These are phyloP conservation scores for Pentalonia nigronervosa DNA, from an alignment of 1,140 invertebrate genomes.

Conservation along the genomic window DNA sequence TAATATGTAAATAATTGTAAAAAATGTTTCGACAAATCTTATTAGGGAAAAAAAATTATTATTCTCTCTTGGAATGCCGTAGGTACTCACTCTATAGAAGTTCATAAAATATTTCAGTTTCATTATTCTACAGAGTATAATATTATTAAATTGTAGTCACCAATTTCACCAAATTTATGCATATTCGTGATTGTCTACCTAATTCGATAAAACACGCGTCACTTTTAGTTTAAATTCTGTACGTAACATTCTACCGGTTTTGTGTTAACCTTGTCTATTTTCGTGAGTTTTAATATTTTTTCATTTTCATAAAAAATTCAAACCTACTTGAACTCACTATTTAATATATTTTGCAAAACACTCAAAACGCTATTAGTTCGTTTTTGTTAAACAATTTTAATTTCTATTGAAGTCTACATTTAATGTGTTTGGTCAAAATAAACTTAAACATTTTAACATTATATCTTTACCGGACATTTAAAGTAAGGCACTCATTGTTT, in stretches of 20 bases:
- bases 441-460: too few species aligned
- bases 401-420: too few species aligned
- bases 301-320: background rate
- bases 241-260: background rate
- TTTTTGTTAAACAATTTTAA: too few species aligned
- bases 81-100: background rate
- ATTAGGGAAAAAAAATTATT: background rate
- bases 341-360: too few species aligned
- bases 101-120: background rate
- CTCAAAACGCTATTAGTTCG: too few species aligned
- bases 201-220: background rate
- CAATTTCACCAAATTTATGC: background rate
- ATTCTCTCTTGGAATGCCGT: background rate
- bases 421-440: too few species aligned
- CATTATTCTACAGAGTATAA: background rate
- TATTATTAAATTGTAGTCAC: background rate
- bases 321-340: too few species aligned
- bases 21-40: background rate
- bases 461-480: too few species aligned
- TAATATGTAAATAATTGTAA: background rate
- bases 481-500: too few species aligned
- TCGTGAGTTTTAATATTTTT: background rate
- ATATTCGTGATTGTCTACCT: background rate
- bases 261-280: background rate
- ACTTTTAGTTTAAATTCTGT: background rate